phyloP scores from a whole-genome alignment of 35 echinoderm and acorn worm genomes.

The Chiridota heheva region DNA sequence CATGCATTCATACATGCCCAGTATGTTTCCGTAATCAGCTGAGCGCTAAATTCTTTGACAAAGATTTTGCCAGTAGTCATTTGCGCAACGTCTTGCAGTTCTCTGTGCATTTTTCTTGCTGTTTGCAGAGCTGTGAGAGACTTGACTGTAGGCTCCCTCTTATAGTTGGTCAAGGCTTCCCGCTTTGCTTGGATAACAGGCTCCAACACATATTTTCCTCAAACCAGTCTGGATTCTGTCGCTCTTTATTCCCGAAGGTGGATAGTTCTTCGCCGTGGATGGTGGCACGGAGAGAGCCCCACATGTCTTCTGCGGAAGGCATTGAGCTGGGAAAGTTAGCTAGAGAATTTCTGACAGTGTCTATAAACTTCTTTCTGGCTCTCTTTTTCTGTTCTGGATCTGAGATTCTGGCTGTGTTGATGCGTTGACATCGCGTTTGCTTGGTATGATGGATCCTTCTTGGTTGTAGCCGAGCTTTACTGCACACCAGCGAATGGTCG shows the following conservation, averaged over 20 bases:
- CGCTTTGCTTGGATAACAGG: constrained; percentile 40
- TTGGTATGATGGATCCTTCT: constrained; percentile 1
- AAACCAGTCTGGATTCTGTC: constrained; percentile 29
- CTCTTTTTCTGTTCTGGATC: not conserved
- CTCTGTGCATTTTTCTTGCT: constrained; percentile 36
- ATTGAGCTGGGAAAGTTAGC: not conserved
- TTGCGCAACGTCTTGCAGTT: constrained; percentile 32
- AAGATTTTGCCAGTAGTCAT: constrained; percentile 45
- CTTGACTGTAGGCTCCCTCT: constrained; percentile 2
- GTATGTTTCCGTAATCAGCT: constrained; percentile 39
- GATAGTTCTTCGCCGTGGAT: constrained; percentile 16
- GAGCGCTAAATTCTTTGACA: constrained; percentile 10
- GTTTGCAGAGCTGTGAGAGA: constrained; percentile 26
- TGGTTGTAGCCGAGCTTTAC: constrained; percentile 8
- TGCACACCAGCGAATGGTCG: not conserved
- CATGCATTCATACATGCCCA: constrained; percentile 54
- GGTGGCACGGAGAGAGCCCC: constrained; percentile 1
- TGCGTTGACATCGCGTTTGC: not conserved
- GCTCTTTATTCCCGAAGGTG: constrained; percentile 24
- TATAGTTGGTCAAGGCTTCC: constrained; percentile 27
- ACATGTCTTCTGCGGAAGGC: constrained; percentile 3
- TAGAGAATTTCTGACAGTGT: constrained; percentile 12
- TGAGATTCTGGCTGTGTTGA: not conserved
- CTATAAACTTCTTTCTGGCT: constrained; percentile 1
- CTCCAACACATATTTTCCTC: constrained; percentile 9